These are phyloP conservation scores for Embidobia sp. DNA, from an alignment of 2,888 invertebrate genomes.

Conservation along the genomic window DNA sequence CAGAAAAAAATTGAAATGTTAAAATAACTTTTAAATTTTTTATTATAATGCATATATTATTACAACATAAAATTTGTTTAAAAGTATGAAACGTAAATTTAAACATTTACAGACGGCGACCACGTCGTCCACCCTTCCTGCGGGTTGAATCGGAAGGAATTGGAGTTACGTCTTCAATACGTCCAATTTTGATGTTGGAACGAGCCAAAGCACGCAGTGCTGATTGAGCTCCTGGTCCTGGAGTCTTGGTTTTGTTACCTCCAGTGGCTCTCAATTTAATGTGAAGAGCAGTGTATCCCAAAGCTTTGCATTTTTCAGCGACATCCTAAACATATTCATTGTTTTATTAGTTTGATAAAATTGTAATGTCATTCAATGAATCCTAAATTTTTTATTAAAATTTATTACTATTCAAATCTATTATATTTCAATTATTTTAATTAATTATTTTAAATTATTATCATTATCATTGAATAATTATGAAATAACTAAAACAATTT, in stretches of 20 bases:
- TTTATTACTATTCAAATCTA: too few relatives aligned
- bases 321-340: constrained; percentile 90
- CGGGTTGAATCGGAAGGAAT: constrained; percentile 99
- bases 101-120: constrained; percentile 93
- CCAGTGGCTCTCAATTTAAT: constrained; percentile 99
- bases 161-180: constrained; percentile 99
- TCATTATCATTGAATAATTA: too few relatives aligned
- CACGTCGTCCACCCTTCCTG: constrained; percentile 99
- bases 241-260: constrained; percentile 99
- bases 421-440: too few relatives aligned
- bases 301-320: constrained; percentile 97
- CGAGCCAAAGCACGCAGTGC: constrained; percentile 98
- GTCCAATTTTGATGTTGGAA: constrained; percentile 99
- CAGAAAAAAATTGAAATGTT: not conserved
- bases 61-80: constrained; percentile 25
- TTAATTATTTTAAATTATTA: too few relatives aligned
- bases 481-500: not conserved
- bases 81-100: not conserved
- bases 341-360: too few relatives aligned
- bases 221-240: constrained; percentile 99
- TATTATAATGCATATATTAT: constrained; percentile 23
- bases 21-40: not conserved
- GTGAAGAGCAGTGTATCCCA: constrained; percentile 99
- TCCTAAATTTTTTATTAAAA: too few relatives aligned
- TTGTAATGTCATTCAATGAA: too few relatives aligned